A percentile compares a stretch with the other conserved stretches of the same genome.
Conservation (phyloP, 2,888 invertebrate genomes). For the Metellina segmentata region DNA sequence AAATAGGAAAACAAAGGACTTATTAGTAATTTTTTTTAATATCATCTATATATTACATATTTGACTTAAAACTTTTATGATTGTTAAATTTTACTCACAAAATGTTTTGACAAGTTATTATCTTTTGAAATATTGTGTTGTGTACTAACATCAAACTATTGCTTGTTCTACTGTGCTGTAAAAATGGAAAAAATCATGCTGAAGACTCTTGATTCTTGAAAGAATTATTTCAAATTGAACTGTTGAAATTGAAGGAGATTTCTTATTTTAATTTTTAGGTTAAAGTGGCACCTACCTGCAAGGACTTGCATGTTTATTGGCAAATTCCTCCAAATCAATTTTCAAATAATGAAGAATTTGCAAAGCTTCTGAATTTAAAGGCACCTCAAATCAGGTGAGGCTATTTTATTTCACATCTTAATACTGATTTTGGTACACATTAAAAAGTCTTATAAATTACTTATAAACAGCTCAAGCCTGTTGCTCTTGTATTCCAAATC, state of each 20-base stretch:
- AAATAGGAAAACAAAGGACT: no score
- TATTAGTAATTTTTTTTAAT: no score
- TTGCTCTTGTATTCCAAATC: neutral
- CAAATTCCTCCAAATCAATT: slow-evolving; percentile 36
- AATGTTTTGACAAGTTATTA: no score
- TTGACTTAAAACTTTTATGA: no score
- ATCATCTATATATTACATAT: no score
- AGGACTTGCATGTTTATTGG: slow-evolving; percentile 66
- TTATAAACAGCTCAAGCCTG: neutral
- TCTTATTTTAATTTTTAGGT: slow-evolving; percentile 35
- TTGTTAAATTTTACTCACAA: no score
- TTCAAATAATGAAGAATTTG: neutral
- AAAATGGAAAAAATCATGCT: neutral
- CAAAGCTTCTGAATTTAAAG: neutral
- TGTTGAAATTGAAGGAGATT: neutral
- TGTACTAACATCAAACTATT: neutral
- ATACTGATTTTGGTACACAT: neutral
- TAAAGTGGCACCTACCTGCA: slow-evolving; percentile 45
- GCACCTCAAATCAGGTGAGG: slow-evolving; percentile 53
- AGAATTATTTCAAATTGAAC: neutral
- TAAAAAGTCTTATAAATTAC: neutral
- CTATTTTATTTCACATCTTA: neutral
- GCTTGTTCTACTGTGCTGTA: neutral
- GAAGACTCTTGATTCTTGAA: neutral
- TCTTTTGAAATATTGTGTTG: neutral